Percentiles rank a stretch among this genome's conserved stretches.
Conservation (phyloP, 2,888 invertebrate species). For the Euclidia mi region DNA sequence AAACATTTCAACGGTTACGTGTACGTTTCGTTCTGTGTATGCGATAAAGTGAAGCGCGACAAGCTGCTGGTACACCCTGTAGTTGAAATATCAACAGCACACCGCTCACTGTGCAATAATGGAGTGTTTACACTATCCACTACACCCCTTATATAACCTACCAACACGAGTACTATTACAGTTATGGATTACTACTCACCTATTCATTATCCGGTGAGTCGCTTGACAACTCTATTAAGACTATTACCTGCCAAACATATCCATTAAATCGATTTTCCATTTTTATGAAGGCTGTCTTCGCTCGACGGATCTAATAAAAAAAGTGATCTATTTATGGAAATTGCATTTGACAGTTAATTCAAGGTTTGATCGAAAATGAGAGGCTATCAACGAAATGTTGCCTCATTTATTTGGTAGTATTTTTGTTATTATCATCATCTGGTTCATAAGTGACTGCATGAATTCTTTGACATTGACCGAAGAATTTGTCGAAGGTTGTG, state of each 20-base stretch:
- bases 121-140: slow-evolving; percentile 47
- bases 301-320: neutral
- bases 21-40: slow-evolving; percentile 16
- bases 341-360: slow-evolving; percentile 8
- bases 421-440: no score
- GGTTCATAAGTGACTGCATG: no score
- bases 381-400: neutral
- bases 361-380: neutral
- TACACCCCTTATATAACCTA: slow-evolving; percentile 40
- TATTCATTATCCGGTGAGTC: slow-evolving; percentile 40
- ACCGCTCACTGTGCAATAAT: slow-evolving; percentile 52
- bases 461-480: no score
- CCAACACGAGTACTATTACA: slow-evolving; percentile 10
- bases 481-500: no score
- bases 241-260: slow-evolving; percentile 29
- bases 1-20: slow-evolving; percentile 10
- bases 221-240: slow-evolving; percentile 31
- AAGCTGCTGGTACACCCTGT: slow-evolving; percentile 53
- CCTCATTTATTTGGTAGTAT: no score
- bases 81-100: slow-evolving; percentile 63
- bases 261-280: slow-evolving; percentile 21
- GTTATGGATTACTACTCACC: slow-evolving; percentile 41
- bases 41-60: slow-evolving; percentile 41
- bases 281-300: neutral
- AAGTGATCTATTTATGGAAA: slow-evolving; percentile 1